Percentiles rank a stretch among this genome's conserved stretches.
Evolutionary conservation across 2,113 vertebrate species (phyloP).

Genomic region (Rhegmatorhina hoffmannsi): DNA sequence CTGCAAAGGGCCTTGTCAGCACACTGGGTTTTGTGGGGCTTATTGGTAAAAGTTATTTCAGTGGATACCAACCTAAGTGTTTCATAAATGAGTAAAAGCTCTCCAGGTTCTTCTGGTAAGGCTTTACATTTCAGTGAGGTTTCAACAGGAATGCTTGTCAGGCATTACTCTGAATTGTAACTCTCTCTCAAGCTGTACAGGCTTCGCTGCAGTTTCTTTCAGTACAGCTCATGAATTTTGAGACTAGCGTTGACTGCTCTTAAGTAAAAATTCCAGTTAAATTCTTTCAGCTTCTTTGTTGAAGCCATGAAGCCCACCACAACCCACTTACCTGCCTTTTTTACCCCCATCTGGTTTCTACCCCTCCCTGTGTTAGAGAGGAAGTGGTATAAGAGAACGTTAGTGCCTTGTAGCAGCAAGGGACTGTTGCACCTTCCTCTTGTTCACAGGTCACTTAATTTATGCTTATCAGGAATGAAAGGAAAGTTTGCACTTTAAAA

Average conservation of each 20-base stretch:
- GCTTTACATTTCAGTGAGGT: background rate
- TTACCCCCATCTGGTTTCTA: background rate
- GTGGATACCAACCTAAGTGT: background rate
- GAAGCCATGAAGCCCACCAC: background rate
- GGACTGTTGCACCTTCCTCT: background rate
- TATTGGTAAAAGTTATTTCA: background rate
- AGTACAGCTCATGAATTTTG: background rate
- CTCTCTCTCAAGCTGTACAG: background rate
- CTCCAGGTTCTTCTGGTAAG: background rate
- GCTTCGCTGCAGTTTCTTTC: background rate
- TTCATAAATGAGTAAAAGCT: background rate
- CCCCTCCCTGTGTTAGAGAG: background rate
- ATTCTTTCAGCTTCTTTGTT: background rate
- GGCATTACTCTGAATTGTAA: background rate
- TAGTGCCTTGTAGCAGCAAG: background rate
- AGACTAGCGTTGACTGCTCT: background rate
- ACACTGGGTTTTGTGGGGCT: background rate
- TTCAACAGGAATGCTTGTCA: background rate
- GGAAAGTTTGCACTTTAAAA: background rate
- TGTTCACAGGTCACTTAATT: background rate
- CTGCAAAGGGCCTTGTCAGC: background rate
- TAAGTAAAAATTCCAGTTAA: background rate
- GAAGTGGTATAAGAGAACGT: background rate
- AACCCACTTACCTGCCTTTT: rapidly evolving
- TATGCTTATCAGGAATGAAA: background rate